These are phyloP conservation scores for Anarsia innoxiella DNA, from an alignment of 2,888 invertebrate genomes.

Conservation along the genomic window DNA sequence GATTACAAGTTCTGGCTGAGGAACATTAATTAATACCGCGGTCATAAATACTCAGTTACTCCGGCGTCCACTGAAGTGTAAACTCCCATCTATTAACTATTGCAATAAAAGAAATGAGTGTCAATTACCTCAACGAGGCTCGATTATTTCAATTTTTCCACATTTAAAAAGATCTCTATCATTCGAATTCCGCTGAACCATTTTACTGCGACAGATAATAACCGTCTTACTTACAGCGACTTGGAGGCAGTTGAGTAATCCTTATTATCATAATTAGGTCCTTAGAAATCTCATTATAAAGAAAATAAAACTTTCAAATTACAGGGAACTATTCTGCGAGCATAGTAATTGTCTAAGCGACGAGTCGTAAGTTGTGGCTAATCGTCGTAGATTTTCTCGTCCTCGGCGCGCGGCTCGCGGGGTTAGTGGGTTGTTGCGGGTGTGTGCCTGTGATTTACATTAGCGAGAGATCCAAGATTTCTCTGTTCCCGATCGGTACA, in stretches of 20 bases:
- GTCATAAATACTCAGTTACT: conserved; percentile 1
- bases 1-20: conserved; percentile 20
- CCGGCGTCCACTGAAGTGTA: conserved; percentile 3
- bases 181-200: conserved; percentile 36
- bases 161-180: conserved; percentile 11
- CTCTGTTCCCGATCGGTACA: conserved; percentile 48
- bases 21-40: conserved; percentile 13
- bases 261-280: conserved; percentile 31
- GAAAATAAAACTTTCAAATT: conserved; percentile 12
- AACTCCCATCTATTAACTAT: too few species aligned
- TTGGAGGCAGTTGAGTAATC: conserved; percentile 33
- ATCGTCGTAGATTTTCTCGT: conserved; percentile 27
- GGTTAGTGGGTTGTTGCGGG: conserved; percentile 63
- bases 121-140: too few species aligned
- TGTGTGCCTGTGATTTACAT: conserved; percentile 50
- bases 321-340: conserved; percentile 10
- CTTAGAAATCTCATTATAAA: conserved; percentile 11
- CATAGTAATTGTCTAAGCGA: conserved; percentile 18
- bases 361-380: conserved; percentile 14
- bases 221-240: conserved; percentile 37
- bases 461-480: conserved; percentile 62
- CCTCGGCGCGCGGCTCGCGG: conserved; percentile 36
- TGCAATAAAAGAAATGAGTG: too few species aligned
- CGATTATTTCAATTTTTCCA: neutral
- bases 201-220: conserved; percentile 41